Evolutionary conservation across 2,888 invertebrate genomes (phyloP).

Genomic region (Sphaerophoria rueppellii): DNA sequence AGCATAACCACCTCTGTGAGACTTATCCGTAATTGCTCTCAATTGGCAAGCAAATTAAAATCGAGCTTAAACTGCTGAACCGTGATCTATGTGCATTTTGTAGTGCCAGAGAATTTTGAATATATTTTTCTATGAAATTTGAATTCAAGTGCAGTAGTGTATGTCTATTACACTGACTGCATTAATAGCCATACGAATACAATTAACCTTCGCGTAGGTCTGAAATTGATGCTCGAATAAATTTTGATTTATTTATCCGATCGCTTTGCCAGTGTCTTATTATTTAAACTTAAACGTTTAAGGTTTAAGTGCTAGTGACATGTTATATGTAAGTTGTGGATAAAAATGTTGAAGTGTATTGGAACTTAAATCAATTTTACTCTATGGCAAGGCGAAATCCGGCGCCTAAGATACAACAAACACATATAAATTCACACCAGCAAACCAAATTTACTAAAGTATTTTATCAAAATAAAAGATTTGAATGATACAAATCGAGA

Average conservation of each 20-base stretch:
- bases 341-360: no score
- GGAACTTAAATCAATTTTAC: no score
- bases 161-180: not conserved
- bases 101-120: conserved; percentile 1
- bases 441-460: not conserved
- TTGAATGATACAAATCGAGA: no score
- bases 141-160: not conserved
- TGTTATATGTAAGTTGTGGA: no score
- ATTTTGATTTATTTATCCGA: not conserved
- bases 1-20: conserved; percentile 57
- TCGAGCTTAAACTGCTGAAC: conserved; percentile 75
- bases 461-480: not conserved
- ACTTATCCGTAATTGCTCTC: conserved; percentile 72
- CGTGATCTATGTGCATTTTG: conserved; percentile 55
- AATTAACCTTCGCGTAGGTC: not conserved
- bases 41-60: conserved; percentile 79
- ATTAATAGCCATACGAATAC: not conserved
- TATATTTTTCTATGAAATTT: not conserved
- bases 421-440: no score
- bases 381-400: no score
- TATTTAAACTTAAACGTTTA: no score
- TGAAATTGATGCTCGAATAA: not conserved
- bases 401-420: no score
- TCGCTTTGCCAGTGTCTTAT: not conserved
- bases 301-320: no score